Percentiles rank a stretch among this genome's conserved stretches.
These are phyloP conservation scores for Dreissena rostriformis DNA, from an alignment of 1,140 invertebrate species.

Conservation along the genomic window DNA sequence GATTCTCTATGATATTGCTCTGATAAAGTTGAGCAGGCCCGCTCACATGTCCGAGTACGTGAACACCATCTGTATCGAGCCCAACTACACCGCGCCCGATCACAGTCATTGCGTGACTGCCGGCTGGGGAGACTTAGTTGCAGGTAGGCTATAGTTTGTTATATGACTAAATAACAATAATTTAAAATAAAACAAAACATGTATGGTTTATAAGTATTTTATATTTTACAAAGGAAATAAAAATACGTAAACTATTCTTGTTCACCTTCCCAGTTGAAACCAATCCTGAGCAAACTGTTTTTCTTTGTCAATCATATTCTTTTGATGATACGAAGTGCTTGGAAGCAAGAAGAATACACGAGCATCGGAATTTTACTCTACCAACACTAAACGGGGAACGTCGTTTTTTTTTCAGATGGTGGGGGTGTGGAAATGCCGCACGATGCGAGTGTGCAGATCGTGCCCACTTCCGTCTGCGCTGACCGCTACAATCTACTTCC, in stretches of 20 bases:
- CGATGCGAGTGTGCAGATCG: conserved; percentile 60
- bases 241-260: neutral
- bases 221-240: neutral
- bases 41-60: conserved; percentile 66
- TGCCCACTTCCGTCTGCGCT: conserved; percentile 57
- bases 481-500: conserved; percentile 59
- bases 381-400: too few species aligned
- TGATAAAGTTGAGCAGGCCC: conserved; percentile 60
- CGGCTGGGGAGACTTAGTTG: conserved; percentile 65
- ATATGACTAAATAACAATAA: too few species aligned
- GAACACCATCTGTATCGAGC: conserved; percentile 66
- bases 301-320: too few species aligned
- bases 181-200: too few species aligned
- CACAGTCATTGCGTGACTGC: conserved; percentile 59
- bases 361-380: too few species aligned
- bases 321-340: too few species aligned
- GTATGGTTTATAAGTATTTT: too few species aligned
- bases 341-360: too few species aligned
- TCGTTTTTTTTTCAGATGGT: conserved; percentile 43
- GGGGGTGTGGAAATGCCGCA: conserved; percentile 66
- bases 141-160: conserved; percentile 41
- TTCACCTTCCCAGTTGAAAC: too few species aligned
- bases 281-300: too few species aligned
- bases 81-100: conserved; percentile 59
- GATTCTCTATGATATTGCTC: conserved; percentile 65